A percentile compares a stretch with the other conserved stretches of the same genome.
Conservation (phyloP, 1,140 invertebrate genomes). For the Caenorhabditis remanei region DNA sequence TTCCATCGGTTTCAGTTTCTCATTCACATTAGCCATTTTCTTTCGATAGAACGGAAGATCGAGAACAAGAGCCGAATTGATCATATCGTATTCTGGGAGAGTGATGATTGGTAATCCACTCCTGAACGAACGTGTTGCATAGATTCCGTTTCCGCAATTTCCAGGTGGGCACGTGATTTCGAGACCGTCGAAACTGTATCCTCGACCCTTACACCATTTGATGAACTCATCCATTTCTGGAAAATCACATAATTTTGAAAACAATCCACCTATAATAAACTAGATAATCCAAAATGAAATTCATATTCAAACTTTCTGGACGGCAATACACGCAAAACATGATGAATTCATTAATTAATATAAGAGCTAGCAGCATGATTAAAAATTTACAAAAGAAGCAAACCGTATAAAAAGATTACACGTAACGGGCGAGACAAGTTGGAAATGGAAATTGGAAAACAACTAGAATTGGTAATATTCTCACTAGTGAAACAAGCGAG, state of each 20-base stretch:
- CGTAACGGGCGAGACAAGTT: no score
- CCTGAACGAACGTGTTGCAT: slow-evolving; percentile 49
- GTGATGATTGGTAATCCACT: slow-evolving; percentile 47
- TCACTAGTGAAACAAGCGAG: no score
- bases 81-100: slow-evolving; percentile 57
- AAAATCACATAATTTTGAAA: not conserved
- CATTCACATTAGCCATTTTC: slow-evolving; percentile 1
- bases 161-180: slow-evolving; percentile 51
- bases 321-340: no score
- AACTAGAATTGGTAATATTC: no score
- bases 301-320: no score
- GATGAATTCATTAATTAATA: no score
- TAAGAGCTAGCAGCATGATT: no score
- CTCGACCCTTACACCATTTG: slow-evolving; percentile 36
- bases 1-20: slow-evolving; percentile 60
- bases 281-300: not conserved
- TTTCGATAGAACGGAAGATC: slow-evolving; percentile 31
- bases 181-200: slow-evolving; percentile 52
- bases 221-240: slow-evolving; percentile 44
- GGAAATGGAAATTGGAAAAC: no score
- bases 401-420: no score
- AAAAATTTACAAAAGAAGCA: no score
- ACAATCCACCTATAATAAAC: no score
- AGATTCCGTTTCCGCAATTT: slow-evolving; percentile 64
- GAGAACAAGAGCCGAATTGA: slow-evolving; percentile 53